These are phyloP conservation scores for Zaprionus ghesquierei DNA, from an alignment of 1,140 invertebrate species.

Conservation along the genomic window DNA sequence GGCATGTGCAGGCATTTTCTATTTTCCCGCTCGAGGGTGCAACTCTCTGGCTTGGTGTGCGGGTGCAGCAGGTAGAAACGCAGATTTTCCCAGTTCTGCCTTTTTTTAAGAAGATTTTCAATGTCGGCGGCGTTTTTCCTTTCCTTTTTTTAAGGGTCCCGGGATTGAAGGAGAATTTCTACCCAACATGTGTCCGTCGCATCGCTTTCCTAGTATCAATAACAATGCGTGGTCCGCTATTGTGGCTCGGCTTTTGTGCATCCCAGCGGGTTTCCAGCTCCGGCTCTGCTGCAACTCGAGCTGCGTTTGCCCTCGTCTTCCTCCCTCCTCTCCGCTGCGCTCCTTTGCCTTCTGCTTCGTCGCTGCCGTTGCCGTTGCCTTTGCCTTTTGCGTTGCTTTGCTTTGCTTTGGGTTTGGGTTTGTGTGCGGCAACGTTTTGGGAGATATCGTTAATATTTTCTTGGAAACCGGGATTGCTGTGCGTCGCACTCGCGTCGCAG, in stretches of 20 bases:
- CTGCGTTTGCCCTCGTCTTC: background rate
- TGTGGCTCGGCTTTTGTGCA: conserved; percentile 73
- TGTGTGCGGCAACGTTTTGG: conserved; percentile 70
- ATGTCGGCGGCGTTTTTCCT: conserved; percentile 16
- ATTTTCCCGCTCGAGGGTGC: conserved; percentile 44
- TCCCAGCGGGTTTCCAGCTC: conserved; percentile 48
- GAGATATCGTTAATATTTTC: conserved; percentile 80
- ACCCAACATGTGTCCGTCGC: conserved; percentile 31
- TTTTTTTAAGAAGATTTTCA: conserved; percentile 5
- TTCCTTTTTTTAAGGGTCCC: conserved; percentile 45
- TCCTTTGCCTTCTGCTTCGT: conserved; percentile 12
- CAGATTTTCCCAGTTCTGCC: background rate
- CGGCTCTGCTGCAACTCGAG: conserved; percentile 29
- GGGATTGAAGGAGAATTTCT: conserved; percentile 21
- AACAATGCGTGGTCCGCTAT: conserved; percentile 70
- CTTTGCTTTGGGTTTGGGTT: conserved; percentile 37
- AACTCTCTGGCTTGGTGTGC: background rate
- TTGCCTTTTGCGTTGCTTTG: conserved; percentile 4
- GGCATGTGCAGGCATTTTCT: conserved; percentile 27
- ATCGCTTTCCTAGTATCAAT: conserved; percentile 75
- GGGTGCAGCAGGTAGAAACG: background rate
- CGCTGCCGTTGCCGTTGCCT: background rate
- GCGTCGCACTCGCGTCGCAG: conserved; percentile 65
- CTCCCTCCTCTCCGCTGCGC: too few relatives aligned
- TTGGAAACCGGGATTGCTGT: conserved; percentile 76